Conservation (phyloP, 2,797 vertebrate genomes). For the Sebastes steindachneri region DNA sequence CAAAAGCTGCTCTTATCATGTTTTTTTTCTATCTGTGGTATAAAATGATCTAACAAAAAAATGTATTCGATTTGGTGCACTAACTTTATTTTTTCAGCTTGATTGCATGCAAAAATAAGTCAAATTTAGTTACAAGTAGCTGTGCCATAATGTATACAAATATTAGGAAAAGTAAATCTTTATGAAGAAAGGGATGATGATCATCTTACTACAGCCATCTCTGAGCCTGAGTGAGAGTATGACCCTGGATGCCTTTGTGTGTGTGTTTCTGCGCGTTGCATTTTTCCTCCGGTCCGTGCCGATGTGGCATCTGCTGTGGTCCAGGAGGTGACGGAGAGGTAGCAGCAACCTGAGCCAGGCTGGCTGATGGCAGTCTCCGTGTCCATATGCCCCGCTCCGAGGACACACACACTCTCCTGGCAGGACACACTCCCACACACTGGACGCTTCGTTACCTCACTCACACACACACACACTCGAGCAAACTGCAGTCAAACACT, state of each 20-base stretch:
- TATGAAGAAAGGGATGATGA: background rate
- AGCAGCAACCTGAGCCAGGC: conserved; percentile 64
- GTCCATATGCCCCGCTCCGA: conserved; percentile 64
- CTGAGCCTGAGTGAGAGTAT: background rate
- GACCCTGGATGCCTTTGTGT: conserved; percentile 3
- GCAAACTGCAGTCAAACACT: conserved; percentile 16
- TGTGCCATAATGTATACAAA: background rate
- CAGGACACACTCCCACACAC: conserved; percentile 58
- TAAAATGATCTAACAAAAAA: background rate
- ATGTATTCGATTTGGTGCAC: background rate
- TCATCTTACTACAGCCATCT: background rate
- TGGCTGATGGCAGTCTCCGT: conserved; percentile 41
- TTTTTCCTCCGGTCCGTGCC: conserved; percentile 5
- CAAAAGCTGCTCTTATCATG: background rate
- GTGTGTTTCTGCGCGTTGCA: background rate
- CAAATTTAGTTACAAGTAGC: background rate
- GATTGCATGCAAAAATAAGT: background rate
- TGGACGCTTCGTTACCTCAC: conserved; percentile 50
- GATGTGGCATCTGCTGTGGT: conserved; percentile 58
- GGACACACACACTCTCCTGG: conserved; percentile 54
- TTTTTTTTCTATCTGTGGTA: background rate
- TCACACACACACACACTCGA: background rate
- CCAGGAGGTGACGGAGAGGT: conserved; percentile 52
- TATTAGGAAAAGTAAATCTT: background rate
- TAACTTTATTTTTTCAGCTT: background rate